Evolutionary conservation across 1,140 invertebrate species (phyloP), one percentile per base, ranked within the genome.

Genomic region (Drosophila biarmipes): DNA sequence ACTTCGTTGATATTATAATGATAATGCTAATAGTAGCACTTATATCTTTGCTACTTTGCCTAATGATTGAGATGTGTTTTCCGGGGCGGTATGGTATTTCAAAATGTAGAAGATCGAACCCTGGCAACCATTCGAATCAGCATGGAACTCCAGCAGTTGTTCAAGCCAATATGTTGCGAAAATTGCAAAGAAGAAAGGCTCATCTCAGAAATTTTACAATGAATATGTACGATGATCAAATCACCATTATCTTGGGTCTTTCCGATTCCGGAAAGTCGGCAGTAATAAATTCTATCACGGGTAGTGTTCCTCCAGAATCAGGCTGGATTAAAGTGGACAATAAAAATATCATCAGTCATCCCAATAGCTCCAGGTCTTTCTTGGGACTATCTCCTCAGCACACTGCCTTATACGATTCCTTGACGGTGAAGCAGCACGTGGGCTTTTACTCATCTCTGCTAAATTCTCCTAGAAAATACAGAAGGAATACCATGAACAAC

Each of bases 151-250:
- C 35, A 11, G 8, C 14, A 17, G 51, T 24, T 67, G 51, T 43
- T 56, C 67, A n/a, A 49, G 19, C 17, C 0, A 14, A 37, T 37
- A 14, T 37, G 35, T 4, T 37, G 35, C 11, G 35, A n/a, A 37
- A 37, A 37, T n/a, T 11, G 35, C 35, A 37, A 37, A 37, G 11
- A 37, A n/a, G 35, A 37, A 37, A 37, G 14, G 35, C 35, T 37
- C 35, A 12, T 1, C 14, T 37, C 3, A 37, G 14, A n/a, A 37
- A 37, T 37, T 37, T 37, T 11, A 37, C 35, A 4, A 37, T 37
- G 35, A 37, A 37, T 37, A 37, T 37, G 35, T 37, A 37, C 35
- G 35, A 37, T 37, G 35, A 37, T 37, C 35, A 37, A 37, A 37
- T 37, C 14, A 37, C 35, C 11, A 12, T 37, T 37, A 4, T 37